Conservation (phyloP, 1,140 invertebrate genomes). For the Episyrphus balteatus region DNA sequence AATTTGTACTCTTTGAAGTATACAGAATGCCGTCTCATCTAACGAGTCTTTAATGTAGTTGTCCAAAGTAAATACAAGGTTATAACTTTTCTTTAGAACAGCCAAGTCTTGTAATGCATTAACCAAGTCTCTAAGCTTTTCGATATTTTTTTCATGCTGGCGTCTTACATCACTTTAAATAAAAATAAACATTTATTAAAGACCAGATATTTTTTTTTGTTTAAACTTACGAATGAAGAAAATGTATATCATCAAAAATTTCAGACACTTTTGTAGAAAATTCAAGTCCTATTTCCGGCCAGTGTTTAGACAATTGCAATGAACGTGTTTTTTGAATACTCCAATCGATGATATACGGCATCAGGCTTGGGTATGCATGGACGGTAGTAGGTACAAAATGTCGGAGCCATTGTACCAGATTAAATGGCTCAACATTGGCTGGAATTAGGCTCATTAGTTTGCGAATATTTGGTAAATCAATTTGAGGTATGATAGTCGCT, state of each 20-base stretch:
- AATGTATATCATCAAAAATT: constrained; percentile 28
- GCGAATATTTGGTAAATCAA: constrained; percentile 20
- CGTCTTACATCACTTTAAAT: constrained; percentile 22
- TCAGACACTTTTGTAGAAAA: constrained; percentile 28
- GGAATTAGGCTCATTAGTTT: constrained; percentile 25
- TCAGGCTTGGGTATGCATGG: constrained; percentile 28
- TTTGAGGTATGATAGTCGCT: constrained; percentile 19
- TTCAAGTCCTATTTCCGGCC: constrained; percentile 33
- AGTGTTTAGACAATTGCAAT: constrained; percentile 26
- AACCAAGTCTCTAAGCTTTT: constrained; percentile 24
- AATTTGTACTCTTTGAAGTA: constrained; percentile 30
- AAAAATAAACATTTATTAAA: not conserved
- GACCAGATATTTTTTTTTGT: not conserved
- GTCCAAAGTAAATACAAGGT: constrained; percentile 27
- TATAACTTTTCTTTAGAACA: constrained; percentile 28
- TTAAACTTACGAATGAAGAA: constrained; percentile 24
- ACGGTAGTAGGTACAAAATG: constrained; percentile 28
- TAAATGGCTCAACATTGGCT: constrained; percentile 21
- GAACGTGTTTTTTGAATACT: constrained; percentile 28
- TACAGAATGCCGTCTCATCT: constrained; percentile 28
- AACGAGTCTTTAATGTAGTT: constrained; percentile 27
- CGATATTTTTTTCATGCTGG: constrained; percentile 26
- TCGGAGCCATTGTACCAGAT: constrained; percentile 29
- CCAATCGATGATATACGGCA: constrained; percentile 30
- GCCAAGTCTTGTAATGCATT: constrained; percentile 27